Base-by-base conservation (phyloP, 2,113 vertebrate genomes). In the Rhadina sibilatrix region DNA sequence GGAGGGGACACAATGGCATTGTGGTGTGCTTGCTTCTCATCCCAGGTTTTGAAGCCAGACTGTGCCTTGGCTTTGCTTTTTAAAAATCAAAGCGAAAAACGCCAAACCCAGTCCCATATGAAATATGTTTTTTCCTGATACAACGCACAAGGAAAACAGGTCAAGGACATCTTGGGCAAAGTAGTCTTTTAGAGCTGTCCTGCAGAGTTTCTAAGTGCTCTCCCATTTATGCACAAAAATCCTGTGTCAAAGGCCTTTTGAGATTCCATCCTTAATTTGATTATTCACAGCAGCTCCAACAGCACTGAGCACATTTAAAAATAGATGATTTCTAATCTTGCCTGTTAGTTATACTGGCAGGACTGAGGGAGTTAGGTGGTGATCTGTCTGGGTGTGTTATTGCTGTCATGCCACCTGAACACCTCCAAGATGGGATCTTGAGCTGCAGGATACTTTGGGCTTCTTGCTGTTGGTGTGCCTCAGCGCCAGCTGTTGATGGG, bases 181-280 rank as follows among this genome's bases (percentile, higher is more conserved):
- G 27, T 19, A 21, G 42, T 40, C 37, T 81, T 71, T 87, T 50
- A 37, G n/a, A 91, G 77, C 42, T 82, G 65, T 64, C 70, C 81
- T 76, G 66, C 69, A 57, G 77, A 64, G 77, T 79, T 71, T 84
- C 76, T 76, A 83, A 94, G 47, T 47, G 42, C 30, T 83, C 65
- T 95, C 38, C 86, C 81, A 78, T 96, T 87, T 96, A 83, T 89
- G 65, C 76, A 89, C 72, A 94, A 75, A 93, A 94, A 61, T 52
- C 63, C 80, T 56, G 15, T 44, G 46, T 71, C 0, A 0, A 76
- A 78, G 49, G 74, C 66, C 89, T 64, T 92, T 94, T 57, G n/a
- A 68, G 87, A 94, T 89, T 82, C 81, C 89, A 35, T 46, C 57
- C 37, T 64, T 91, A 89, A 96, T 87, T 87, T 87, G 77, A 84